A percentile compares a stretch with the other conserved stretches of the same genome.
Conservation (phyloP, 2,113 vertebrate genomes). For the Catharus fuscescens region DNA sequence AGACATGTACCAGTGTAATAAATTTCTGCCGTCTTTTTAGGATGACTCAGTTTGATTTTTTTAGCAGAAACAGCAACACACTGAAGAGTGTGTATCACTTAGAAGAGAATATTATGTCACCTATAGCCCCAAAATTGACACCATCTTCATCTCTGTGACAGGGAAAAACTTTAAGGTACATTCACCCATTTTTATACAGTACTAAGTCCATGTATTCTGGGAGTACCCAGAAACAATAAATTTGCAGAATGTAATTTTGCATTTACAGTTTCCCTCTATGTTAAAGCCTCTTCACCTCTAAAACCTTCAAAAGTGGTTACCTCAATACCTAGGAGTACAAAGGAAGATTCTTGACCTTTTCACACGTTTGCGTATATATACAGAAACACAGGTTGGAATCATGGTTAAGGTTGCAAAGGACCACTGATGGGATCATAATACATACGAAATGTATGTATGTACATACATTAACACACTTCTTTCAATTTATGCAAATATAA, state of each 20-base stretch:
- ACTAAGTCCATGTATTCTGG: not conserved
- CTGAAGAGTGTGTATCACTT: not conserved
- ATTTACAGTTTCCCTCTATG: not conserved
- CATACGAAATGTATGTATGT: not conserved
- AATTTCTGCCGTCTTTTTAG: not conserved
- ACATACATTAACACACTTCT: not conserved
- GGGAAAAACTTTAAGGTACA: not conserved
- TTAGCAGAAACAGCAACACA: not conserved
- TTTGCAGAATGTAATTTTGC: not conserved
- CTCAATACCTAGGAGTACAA: not conserved
- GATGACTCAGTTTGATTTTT: not conserved
- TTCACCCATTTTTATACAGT: not conserved
- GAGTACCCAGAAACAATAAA: not conserved
- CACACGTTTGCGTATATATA: not conserved
- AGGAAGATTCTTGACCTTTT: not conserved
- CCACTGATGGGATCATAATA: not conserved
- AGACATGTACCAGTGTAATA: not conserved
- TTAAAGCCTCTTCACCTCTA: not conserved
- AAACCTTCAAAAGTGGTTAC: not conserved
- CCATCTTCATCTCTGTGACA: not conserved
- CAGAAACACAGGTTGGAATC: not conserved
- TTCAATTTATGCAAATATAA: not conserved
- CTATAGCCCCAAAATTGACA: not conserved
- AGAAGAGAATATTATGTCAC: not conserved
- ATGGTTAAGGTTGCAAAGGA: not conserved